Evolutionary conservation across 2,888 invertebrate genomes (phyloP), one percentile per base, ranked within the genome.

Genomic region (Dasypolia templi): DNA sequence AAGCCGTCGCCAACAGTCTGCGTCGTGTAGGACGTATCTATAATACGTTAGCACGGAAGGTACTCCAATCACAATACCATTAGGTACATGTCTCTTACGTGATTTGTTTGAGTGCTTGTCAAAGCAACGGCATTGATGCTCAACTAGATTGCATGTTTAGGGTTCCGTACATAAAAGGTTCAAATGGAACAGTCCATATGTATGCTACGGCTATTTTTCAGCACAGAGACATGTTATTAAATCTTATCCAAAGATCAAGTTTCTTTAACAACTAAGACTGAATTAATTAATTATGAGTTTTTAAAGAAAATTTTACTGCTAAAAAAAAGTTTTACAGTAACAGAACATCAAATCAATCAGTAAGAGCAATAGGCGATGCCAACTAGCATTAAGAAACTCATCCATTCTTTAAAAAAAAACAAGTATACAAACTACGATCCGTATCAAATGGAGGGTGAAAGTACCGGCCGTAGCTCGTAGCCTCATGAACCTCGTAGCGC

Each of bases 21-120:
- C 49, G 44, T 29, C 56, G 39, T 29, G 35, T 22, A 9, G 14
- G 55, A 29, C 26, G 49, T n/a, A 14, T 17, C 14, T 17, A n/a
- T n/a, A n/a, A n/a, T n/a, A 68, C 68, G 75, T 69, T 22, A 77
- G 42, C 42, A 9, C 29, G 26, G 42, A 46, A 46, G 14, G 26
- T 56, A 62, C 65, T 80, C 32, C 66, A 70, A 58, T 66, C 58
- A 76, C 71, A 75, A 69, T 75, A 35, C 7, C 74, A 64, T 69
- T 74, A 59, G 32, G 14, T n/a, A 49, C 53, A 51, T 26, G 26
- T 26, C 17, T 51, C 49, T 26, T 58, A 80, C 81, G 63, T 81
- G 71, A 76, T 81, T 76, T 67, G 63, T 81, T 76, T 67, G 63
- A 79, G 71, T 67, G 59, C 76, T 58, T 55, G 63, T 70, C 63